Base-by-base conservation (phyloP, 30 jellyfish, hydroid and myxozoan genomes). In the Phacellophora camtschatica region DNA sequence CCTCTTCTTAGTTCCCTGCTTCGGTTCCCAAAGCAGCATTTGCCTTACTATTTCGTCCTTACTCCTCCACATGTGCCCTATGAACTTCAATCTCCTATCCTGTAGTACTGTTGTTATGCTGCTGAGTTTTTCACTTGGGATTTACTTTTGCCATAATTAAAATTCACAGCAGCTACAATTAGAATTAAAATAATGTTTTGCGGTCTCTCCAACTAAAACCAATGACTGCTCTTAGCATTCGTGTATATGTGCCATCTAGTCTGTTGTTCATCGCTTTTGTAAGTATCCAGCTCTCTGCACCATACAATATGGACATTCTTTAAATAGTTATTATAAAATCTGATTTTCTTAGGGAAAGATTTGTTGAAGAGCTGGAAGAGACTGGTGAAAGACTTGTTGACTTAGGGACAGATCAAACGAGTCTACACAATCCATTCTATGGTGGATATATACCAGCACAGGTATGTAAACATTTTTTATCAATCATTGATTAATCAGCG, bases 361-460 rank as follows among this genome's bases (percentile, higher is more conserved):
- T 94, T 54, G 96, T 87, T 4, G 95, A 75, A 51, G 94, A 74
- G 39, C 63, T 88, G 41, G 94, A 86, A 27, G 79, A 76, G 25
- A 94, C 96, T 1, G 99, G 99, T 16, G 96, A 94, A 10, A 45
- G 92, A 27, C 88, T 94, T 35, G 92, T 83, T 69, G 99, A 94
- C 39, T 48, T 94, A 11, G 97, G 97, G 5, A 88, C 99, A 5
- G 99, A 94, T 82, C 99, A 94, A 79, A 94, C 99, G 3, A 71
- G 95, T n/a, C 78, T 94, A 27, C 93, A 63, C 18, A 87, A 82
- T 13, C 96, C 99, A 13, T 94, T 94, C 71, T 43, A 77, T 30
- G 99, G 99, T 3, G 99, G 99, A 6, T 94, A 94, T 45, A 83
- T 82, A 58, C 99, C 99, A 49, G 99, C 90, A 2, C 99, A 94